Percentiles rank a stretch among this genome's conserved stretches.
These are phyloP conservation scores for Polydrusus cervinus DNA, from an alignment of 2,888 invertebrate genomes.

Conservation along the genomic window DNA sequence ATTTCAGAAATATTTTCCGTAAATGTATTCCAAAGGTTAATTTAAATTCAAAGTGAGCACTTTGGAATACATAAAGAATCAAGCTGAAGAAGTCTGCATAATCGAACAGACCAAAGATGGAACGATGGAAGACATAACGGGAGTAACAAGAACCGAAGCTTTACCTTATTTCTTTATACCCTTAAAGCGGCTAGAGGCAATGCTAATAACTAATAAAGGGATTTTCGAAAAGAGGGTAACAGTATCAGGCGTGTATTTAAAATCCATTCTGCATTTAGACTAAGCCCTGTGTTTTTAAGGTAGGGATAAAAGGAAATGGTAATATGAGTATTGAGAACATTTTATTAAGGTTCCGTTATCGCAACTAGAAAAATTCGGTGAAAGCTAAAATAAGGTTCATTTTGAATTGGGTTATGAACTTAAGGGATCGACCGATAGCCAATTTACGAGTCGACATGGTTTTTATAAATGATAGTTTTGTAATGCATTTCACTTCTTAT, in stretches of 20 bases:
- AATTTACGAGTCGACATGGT: too few species aligned
- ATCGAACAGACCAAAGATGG: conserved; percentile 31
- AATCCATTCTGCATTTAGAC: conserved; percentile 14
- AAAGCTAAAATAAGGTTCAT: too few species aligned
- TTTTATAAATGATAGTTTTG: too few species aligned
- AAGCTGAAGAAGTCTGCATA: conserved; percentile 35
- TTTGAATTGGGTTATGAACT: too few species aligned
- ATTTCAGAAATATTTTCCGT: conserved; percentile 9
- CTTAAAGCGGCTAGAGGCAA: conserved; percentile 22
- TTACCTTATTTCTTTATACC: conserved; percentile 30
- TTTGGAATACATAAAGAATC: conserved; percentile 34
- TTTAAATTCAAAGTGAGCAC: conserved; percentile 41
- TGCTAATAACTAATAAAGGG: conserved; percentile 28
- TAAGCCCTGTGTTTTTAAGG: conserved; percentile 4
- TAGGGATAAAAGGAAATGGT: conserved; percentile 7
- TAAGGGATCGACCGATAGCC: too few species aligned
- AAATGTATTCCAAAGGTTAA: conserved; percentile 16
- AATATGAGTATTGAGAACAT: neutral
- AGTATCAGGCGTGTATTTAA: conserved; percentile 14
- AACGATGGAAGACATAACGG: conserved; percentile 28
- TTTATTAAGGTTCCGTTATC: too few species aligned
- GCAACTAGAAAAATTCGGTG: too few species aligned
- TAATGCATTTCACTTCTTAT: too few species aligned
- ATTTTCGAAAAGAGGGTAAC: conserved; percentile 25
- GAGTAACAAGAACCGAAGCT: conserved; percentile 25